Conservation (phyloP, 2,797 vertebrate species). For the Okamejei kenojei region DNA sequence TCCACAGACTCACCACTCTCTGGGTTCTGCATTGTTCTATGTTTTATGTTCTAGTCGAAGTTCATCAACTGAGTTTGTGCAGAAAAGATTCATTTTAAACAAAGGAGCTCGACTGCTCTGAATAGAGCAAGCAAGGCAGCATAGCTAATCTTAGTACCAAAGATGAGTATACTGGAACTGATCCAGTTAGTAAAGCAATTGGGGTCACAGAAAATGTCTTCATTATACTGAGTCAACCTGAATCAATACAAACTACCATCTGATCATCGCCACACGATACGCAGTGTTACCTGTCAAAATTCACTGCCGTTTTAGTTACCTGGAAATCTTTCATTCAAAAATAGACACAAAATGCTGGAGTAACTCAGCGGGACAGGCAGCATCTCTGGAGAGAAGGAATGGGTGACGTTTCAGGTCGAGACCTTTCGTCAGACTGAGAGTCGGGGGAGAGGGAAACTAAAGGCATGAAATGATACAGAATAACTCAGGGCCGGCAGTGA, state of each 20-base stretch:
- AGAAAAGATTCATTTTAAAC: background rate
- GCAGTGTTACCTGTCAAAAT: background rate
- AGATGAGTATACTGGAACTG: background rate
- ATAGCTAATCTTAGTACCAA: background rate
- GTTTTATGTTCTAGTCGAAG: background rate
- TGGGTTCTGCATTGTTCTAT: too few species aligned
- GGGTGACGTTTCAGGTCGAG: too few species aligned
- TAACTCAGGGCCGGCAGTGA: too few species aligned
- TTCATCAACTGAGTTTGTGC: slow-evolving; percentile 3
- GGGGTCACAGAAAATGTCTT: slow-evolving; percentile 15
- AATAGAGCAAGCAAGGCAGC: background rate
- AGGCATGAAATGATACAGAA: too few species aligned
- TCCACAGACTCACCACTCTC: too few species aligned
- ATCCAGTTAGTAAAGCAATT: background rate
- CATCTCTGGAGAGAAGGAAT: too few species aligned
- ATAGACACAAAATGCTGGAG: too few species aligned
- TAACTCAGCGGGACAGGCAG: too few species aligned
- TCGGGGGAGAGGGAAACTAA: too few species aligned
- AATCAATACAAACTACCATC: background rate
- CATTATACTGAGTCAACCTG: slow-evolving; percentile 26
- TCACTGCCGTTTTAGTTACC: background rate
- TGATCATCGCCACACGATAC: background rate
- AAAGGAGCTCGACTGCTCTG: background rate
- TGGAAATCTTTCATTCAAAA: background rate
- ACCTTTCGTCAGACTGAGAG: too few species aligned